Conservation (phyloP, 1,140 invertebrate genomes). For the Pseudomyrmex dendroicus region DNA sequence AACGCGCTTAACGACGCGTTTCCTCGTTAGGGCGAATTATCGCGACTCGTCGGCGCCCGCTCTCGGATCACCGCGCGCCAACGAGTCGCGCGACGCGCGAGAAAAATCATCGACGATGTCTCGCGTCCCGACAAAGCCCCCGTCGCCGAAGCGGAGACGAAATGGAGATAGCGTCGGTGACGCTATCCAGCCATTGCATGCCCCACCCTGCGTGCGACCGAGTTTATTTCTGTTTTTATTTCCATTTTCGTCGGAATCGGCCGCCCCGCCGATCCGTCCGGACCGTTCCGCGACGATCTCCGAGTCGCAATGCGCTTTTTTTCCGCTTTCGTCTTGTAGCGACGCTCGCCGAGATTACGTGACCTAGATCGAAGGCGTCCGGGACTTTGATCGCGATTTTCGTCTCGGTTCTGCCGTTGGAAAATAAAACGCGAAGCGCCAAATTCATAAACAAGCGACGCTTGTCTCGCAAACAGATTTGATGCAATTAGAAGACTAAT, state of each 20-base stretch:
- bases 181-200: conserved; percentile 78
- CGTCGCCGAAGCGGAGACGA: background rate
- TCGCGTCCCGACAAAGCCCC: too few species aligned
- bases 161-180: conserved; percentile 73
- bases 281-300: background rate
- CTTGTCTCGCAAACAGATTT: background rate
- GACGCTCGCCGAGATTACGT: conserved; percentile 8
- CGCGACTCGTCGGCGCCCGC: background rate
- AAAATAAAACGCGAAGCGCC: background rate
- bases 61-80: too few species aligned
- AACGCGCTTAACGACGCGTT: conserved; percentile 59
- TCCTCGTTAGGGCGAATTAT: conserved; percentile 64
- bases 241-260: background rate
- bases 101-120: conserved; percentile 2
- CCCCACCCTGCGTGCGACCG: conserved; percentile 69
- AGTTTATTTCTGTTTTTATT: conserved; percentile 69
- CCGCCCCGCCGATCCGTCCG: background rate
- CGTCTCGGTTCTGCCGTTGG: background rate
- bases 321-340: too few species aligned
- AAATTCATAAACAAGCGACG: background rate
- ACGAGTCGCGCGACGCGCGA: background rate
- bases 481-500: background rate
- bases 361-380: conserved; percentile 45
- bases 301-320: background rate
- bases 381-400: background rate